These are phyloP conservation scores for Linnaemya vulpina DNA, from an alignment of 2,888 invertebrate species.

Conservation along the genomic window DNA sequence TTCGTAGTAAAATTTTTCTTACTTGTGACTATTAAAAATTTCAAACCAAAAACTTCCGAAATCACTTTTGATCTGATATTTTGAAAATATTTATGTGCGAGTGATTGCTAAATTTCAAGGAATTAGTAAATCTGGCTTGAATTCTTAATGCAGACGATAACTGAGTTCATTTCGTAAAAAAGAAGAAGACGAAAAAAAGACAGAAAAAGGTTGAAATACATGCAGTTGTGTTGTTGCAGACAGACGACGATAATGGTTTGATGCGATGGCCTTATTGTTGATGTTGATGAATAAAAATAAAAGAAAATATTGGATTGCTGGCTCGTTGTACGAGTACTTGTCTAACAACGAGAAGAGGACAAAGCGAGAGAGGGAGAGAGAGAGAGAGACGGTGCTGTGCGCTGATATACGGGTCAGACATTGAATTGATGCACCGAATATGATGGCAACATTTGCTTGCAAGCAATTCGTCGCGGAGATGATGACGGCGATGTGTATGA, in stretches of 20 bases:
- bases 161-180: not conserved
- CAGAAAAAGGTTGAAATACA: not conserved
- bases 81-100: too few species aligned
- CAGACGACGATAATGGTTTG: constrained; percentile 1
- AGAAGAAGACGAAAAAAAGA: not conserved
- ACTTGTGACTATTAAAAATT: too few species aligned
- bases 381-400: constrained; percentile 24
- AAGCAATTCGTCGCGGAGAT: constrained; percentile 18
- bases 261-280: constrained; percentile 39
- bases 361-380: not conserved
- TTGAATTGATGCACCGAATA: constrained; percentile 49
- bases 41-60: too few species aligned
- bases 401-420: constrained; percentile 72
- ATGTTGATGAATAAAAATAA: constrained; percentile 23
- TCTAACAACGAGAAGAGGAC: not conserved
- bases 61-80: too few species aligned
- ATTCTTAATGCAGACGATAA: not conserved
- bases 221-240: not conserved
- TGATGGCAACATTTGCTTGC: constrained; percentile 27
- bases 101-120: too few species aligned
- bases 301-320: constrained; percentile 10
- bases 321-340: not conserved
- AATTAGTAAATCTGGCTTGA: not conserved
- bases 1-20: too few species aligned
- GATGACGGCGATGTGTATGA: constrained; percentile 28